Conservation (phyloP, 2,113 vertebrate species). For the Tetraodon nigroviridis region DNA sequence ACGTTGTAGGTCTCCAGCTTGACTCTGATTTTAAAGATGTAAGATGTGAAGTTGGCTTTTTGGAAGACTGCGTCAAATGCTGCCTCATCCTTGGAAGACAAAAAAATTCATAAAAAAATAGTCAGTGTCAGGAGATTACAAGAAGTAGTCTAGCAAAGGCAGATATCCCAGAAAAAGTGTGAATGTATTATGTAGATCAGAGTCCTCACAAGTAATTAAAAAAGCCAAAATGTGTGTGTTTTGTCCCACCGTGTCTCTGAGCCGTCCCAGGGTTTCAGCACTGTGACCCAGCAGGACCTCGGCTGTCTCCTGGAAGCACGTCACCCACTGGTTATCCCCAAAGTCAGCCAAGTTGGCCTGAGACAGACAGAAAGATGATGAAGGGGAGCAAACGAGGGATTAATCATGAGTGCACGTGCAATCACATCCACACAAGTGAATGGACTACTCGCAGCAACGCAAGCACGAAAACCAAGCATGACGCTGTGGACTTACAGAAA, state of each 20-base stretch:
- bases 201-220: background rate
- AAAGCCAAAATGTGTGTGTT: slow-evolving; percentile 6
- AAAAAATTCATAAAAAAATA: no score
- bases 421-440: slow-evolving; percentile 1
- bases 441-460: slow-evolving; percentile 9
- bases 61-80: slow-evolving; percentile 87
- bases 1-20: slow-evolving; percentile 92
- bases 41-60: slow-evolving; percentile 81
- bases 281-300: slow-evolving; percentile 85
- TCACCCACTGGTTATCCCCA: slow-evolving; percentile 90
- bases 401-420: slow-evolving; percentile 13
- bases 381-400: slow-evolving; percentile 1
- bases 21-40: slow-evolving; percentile 81
- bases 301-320: slow-evolving; percentile 89
- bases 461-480: slow-evolving; percentile 1
- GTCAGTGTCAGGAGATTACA: no score
- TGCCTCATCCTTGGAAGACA: slow-evolving; percentile 68
- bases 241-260: slow-evolving; percentile 82
- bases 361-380: slow-evolving; percentile 37
- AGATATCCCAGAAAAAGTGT: no score
- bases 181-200: background rate
- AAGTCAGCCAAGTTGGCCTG: slow-evolving; percentile 90
- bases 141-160: no score
- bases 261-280: slow-evolving; percentile 78
- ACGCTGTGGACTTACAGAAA: slow-evolving; percentile 77